Base-by-base conservation (phyloP, 2,888 invertebrate genomes). In the Phalangium opilio region DNA sequence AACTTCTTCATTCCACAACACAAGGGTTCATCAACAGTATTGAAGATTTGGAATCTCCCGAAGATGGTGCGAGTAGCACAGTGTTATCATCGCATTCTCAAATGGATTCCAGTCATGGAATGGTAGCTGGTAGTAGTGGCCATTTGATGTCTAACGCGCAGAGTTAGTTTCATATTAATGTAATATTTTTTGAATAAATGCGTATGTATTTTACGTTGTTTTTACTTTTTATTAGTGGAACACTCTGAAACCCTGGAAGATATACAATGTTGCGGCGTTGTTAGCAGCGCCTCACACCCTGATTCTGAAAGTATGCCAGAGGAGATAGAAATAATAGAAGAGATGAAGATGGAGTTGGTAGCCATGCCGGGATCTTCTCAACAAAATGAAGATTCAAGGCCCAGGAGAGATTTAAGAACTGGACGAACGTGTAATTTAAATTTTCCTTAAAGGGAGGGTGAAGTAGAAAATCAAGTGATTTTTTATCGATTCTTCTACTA, bases 261-360 rank as follows among this genome's bases (percentile, higher is more conserved):
- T 27, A 14, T 51, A 7, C 49, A 51, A 18, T 35, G 49, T 32
- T 51, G 51, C 45, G 41, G 49, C n/a, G 48, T 49, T 43, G 51
- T 51, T 15, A 51, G 46, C 36, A 51, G 51, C 47, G 51, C 51
- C 36, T 49, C 51, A 5, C 51, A 51, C 42, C 51, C 51, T 15
- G 51, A 51, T 46, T 51, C 51, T 14, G 49, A 48, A 8, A 33
- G 51, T 39, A 49, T 46, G 27, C 47, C 51, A 18, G 38, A 44
- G 2, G 51, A 43, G 35, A 38, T 51, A n/a, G 51, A 47, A 15
- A 27, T 27, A 8, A 27, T 8, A 8, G 27, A 27, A 7, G 27
- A 27, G 27, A 27, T 27, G 27, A 27, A 27, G 8, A 27, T 27
- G 27, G 27, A 27, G 27, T 27, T 27, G 8, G 27, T 27, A 8